phyloP scores from a whole-genome alignment of 2,888 invertebrate species.

The Lepidocyrtoides sp. region DNA sequence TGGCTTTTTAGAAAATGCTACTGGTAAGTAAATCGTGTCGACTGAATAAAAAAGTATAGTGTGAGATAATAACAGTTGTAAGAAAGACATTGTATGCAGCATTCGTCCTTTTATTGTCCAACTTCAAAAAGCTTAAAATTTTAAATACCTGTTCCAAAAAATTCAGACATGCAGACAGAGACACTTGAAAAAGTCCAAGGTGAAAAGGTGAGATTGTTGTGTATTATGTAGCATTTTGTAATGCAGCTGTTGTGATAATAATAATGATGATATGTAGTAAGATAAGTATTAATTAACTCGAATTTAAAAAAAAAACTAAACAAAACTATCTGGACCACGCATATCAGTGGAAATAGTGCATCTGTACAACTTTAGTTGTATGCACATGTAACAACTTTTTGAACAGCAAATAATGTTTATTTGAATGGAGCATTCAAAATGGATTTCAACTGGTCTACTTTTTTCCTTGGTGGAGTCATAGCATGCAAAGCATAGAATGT shows the following conservation, averaged over 20 bases:
- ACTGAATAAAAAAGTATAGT: neutral
- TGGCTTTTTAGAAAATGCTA: neutral
- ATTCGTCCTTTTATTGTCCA: neutral
- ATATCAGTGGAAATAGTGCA: neutral
- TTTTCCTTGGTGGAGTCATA: neutral
- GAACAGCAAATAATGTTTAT: too few species aligned
- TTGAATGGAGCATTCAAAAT: too few species aligned
- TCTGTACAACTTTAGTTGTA: neutral
- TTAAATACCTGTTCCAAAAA: neutral
- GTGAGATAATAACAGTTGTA: constrained; percentile 16
- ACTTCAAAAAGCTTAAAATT: neutral
- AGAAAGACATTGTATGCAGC: neutral
- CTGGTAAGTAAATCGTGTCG: neutral
- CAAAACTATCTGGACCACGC: constrained; percentile 16
- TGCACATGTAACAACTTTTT: constrained; percentile 27
- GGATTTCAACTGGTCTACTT: neutral
- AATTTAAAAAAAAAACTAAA: neutral
- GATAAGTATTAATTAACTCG: constrained; percentile 15
- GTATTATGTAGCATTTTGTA: neutral
- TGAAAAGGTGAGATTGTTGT: constrained; percentile 14
- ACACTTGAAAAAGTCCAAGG: neutral
- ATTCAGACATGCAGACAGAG: constrained; percentile 15
- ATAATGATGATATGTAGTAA: neutral
- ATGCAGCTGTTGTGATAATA: neutral
- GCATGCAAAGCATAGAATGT: neutral